phyloP scores from a whole-genome alignment of 2,888 invertebrate species.

The Tipula helvola region DNA sequence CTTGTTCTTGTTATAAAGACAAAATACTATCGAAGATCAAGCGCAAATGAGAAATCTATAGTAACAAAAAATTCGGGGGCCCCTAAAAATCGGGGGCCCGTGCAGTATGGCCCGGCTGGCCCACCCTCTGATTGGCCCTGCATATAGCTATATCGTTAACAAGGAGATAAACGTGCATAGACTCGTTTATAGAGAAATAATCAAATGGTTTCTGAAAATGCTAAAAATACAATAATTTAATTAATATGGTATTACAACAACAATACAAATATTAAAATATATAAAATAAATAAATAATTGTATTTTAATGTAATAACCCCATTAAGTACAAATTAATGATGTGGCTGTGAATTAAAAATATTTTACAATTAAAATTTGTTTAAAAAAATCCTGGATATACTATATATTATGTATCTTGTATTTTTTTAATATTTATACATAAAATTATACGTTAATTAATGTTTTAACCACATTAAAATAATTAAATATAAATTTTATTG shows the following conservation, averaged over 20 bases:
- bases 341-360: neutral
- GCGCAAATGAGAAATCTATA: no score
- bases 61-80: no score
- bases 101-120: no score
- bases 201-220: neutral
- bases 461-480: neutral
- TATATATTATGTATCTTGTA: no score
- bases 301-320: neutral
- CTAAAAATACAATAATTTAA: neutral
- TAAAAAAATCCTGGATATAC: neutral
- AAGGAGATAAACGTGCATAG: neutral
- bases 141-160: no score
- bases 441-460: neutral
- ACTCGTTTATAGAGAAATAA: neutral
- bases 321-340: constrained; percentile 4
- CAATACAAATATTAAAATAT: neutral
- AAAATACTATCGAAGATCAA: no score
- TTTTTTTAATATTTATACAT: no score
- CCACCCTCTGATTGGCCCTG: no score
- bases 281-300: neutral
- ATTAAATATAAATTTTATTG: neutral
- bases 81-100: no score
- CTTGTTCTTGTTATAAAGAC: no score
- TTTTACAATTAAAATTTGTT: neutral
- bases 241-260: neutral